Evolutionary conservation across 2,797 vertebrate genomes (phyloP).

Genomic region (Scolopax rusticola): DNA sequence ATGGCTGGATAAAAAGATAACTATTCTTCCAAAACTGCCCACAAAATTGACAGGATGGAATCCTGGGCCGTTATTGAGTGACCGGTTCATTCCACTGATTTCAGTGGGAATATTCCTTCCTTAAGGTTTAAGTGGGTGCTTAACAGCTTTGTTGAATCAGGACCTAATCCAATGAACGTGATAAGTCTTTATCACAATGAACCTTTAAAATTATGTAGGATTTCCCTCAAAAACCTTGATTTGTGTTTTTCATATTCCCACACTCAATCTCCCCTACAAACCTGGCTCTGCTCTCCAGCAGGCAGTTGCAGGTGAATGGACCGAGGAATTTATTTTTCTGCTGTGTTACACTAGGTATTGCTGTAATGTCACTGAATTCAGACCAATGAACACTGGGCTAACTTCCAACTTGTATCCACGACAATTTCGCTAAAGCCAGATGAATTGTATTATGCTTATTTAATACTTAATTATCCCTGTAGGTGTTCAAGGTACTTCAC

Average conservation of each 20-base stretch:
- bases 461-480: conserved; percentile 42
- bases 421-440: not conserved
- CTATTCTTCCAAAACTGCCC: not conserved
- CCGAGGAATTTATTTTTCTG: not conserved
- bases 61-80: not conserved
- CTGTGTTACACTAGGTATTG: not conserved
- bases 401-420: not conserved
- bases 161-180: not conserved
- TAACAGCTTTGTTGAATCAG: not conserved
- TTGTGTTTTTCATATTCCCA: not conserved
- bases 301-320: not conserved
- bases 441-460: conserved; percentile 18
- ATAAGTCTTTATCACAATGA: not conserved
- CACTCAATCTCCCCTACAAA: not conserved
- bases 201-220: not conserved
- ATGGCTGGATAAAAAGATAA: not conserved
- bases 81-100: not conserved
- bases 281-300: not conserved
- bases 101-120: not conserved
- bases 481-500: conserved; percentile 39
- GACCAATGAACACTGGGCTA: not conserved
- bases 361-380: not conserved
- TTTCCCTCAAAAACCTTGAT: not conserved
- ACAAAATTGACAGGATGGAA: not conserved
- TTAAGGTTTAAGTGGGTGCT: not conserved